phyloP scores from a whole-genome alignment of 2,797 vertebrate species.

The Sebastes matsubarae region DNA sequence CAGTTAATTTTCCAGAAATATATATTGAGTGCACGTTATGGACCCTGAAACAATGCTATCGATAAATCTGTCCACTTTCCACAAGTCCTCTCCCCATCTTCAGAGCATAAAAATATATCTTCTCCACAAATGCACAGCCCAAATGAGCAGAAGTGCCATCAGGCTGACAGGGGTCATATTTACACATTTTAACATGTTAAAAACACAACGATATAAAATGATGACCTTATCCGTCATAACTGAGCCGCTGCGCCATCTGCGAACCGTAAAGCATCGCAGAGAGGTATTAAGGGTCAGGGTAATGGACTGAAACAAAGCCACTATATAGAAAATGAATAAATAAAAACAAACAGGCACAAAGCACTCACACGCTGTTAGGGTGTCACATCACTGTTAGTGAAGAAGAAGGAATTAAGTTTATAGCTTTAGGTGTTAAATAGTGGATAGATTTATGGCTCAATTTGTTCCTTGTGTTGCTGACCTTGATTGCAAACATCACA shows the following conservation, averaged over 20 bases:
- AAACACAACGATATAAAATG: neutral
- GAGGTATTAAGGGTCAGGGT: conserved; percentile 2
- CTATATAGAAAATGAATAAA: neutral
- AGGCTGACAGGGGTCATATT: neutral
- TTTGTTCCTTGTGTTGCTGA: neutral
- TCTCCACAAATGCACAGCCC: neutral
- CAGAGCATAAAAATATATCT: too few relatives aligned
- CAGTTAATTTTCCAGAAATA: neutral
- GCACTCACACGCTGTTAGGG: neutral
- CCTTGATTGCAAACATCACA: neutral
- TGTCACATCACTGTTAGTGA: neutral
- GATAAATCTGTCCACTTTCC: neutral
- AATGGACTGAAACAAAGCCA: conserved; percentile 41
- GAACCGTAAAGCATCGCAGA: conserved; percentile 1
- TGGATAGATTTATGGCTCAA: neutral
- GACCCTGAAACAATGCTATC: neutral
- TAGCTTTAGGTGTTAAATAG: neutral
- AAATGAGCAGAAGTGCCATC: neutral
- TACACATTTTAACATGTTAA: conserved; percentile 2
- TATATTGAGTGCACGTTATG: neutral
- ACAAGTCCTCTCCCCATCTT: neutral
- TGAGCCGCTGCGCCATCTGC: conserved; percentile 32
- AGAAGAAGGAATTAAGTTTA: neutral
- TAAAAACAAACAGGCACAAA: neutral
- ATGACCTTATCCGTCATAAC: conserved; percentile 2